These are phyloP conservation scores for Seriola aureovittata DNA, from an alignment of 2,113 vertebrate species.

Conservation along the genomic window DNA sequence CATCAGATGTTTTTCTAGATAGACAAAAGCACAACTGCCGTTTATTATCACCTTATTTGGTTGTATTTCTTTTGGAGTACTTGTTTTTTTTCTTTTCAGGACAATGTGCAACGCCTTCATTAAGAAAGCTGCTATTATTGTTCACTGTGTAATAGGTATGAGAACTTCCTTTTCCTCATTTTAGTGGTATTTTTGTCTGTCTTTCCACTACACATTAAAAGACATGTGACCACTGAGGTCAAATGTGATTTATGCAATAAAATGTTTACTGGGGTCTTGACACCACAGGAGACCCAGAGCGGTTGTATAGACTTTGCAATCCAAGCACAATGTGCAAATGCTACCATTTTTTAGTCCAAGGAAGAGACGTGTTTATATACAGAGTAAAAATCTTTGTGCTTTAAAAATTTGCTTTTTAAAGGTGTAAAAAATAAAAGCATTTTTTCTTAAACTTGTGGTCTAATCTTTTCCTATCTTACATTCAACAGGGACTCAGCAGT, in stretches of 20 bases:
- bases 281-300: conserved; percentile 84
- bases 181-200: conserved; percentile 24
- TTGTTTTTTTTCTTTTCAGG: conserved; percentile 50
- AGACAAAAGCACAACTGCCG: conserved; percentile 84
- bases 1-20: conserved; percentile 61
- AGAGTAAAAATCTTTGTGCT: conserved; percentile 91
- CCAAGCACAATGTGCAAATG: conserved; percentile 98
- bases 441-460: conserved; percentile 72
- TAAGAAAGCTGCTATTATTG: conserved; percentile 87
- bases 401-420: conserved; percentile 95
- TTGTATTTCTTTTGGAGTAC: conserved; percentile 39
- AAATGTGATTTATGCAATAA: conserved; percentile 98
- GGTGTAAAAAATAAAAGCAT: conserved; percentile 89
- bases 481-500: neutral
- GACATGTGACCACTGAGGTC: conserved; percentile 81
- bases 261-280: conserved; percentile 91
- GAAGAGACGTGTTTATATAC: conserved; percentile 90
- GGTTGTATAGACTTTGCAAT: conserved; percentile 93
- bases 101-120: conserved; percentile 78
- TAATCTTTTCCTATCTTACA: neutral
- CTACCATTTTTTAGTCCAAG: conserved; percentile 90
- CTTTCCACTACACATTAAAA: conserved; percentile 61
- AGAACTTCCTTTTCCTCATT: conserved; percentile 47
- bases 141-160: conserved; percentile 75
- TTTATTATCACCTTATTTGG: conserved; percentile 50